Conservation (phyloP, 2,113 vertebrate species). For the Oxyruncus cristatus region DNA sequence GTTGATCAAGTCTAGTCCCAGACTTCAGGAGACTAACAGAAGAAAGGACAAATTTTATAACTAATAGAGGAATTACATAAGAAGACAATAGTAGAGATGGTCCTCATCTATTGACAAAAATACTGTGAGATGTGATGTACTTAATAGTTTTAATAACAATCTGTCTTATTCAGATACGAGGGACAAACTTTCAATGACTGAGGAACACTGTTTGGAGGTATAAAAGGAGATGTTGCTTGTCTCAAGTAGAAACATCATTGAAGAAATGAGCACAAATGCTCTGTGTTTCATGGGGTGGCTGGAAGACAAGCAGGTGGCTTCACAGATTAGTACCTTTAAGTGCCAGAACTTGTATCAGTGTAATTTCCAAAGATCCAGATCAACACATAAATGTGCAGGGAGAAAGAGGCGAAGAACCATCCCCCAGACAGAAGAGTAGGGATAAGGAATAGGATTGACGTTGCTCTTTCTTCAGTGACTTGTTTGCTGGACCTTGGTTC, state of each 20-base stretch:
- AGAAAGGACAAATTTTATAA: neutral
- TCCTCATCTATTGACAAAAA: neutral
- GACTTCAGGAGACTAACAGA: neutral
- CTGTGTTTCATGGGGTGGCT: neutral
- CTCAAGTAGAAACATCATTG: neutral
- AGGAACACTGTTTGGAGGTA: neutral
- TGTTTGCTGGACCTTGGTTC: neutral
- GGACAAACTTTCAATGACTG: neutral
- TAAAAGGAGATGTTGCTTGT: neutral
- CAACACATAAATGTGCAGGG: neutral
- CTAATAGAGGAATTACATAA: neutral
- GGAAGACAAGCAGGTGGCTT: neutral
- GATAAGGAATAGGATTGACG: neutral
- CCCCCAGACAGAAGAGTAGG: neutral
- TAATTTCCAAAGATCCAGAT: neutral
- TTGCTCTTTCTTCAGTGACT: neutral
- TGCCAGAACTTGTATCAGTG: neutral
- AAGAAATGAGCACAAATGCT: neutral
- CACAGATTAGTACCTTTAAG: neutral
- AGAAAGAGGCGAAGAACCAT: neutral
- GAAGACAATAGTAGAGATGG: neutral
- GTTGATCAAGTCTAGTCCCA: neutral
- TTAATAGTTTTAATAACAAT: neutral
- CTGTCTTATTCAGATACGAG: neutral
- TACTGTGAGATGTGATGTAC: neutral